Conservation (phyloP, 1,140 invertebrate genomes). For the Drosophila yakuba region DNA sequence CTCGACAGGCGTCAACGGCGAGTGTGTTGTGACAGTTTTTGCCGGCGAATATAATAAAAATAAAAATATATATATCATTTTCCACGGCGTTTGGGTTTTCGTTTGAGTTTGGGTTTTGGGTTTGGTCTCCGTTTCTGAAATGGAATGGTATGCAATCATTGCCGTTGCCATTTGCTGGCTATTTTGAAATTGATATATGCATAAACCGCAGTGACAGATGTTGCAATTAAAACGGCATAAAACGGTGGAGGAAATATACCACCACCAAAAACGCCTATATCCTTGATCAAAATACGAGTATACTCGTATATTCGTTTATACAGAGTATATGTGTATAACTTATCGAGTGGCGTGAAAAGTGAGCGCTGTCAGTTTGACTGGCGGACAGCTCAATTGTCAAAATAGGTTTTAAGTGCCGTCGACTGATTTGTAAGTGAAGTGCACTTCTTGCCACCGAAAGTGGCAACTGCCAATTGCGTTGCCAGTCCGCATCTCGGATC, state of each 20-base stretch:
- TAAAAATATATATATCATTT: conserved; percentile 82
- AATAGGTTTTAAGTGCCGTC: conserved; percentile 80
- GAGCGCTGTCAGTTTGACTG: conserved; percentile 71
- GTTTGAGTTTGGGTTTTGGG: conserved; percentile 31
- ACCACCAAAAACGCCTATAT: conserved; percentile 28
- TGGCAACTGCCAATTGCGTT: conserved; percentile 10
- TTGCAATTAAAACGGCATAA: conserved; percentile 84
- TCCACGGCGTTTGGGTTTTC: conserved; percentile 49
- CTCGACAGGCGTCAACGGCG: conserved; percentile 52
- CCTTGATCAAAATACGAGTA: not conserved
- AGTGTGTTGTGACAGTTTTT: conserved; percentile 79
- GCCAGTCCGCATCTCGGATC: conserved; percentile 12
- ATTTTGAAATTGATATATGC: conserved; percentile 83
- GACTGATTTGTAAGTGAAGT: conserved; percentile 72
- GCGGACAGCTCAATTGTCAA: conserved; percentile 84
- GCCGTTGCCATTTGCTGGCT: conserved; percentile 67
- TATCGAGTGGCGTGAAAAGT: conserved; percentile 64
- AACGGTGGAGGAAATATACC: conserved; percentile 44
- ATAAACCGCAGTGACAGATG: conserved; percentile 84
- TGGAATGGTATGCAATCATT: conserved; percentile 29
- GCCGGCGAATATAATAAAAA: conserved; percentile 71
- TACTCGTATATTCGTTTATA: not conserved
- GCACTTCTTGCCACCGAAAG: conserved; percentile 24
- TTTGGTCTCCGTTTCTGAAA: conserved; percentile 1
- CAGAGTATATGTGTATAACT: not conserved